Conservation (phyloP, 2,113 vertebrate genomes). For the Ammospiza nelsoni region DNA sequence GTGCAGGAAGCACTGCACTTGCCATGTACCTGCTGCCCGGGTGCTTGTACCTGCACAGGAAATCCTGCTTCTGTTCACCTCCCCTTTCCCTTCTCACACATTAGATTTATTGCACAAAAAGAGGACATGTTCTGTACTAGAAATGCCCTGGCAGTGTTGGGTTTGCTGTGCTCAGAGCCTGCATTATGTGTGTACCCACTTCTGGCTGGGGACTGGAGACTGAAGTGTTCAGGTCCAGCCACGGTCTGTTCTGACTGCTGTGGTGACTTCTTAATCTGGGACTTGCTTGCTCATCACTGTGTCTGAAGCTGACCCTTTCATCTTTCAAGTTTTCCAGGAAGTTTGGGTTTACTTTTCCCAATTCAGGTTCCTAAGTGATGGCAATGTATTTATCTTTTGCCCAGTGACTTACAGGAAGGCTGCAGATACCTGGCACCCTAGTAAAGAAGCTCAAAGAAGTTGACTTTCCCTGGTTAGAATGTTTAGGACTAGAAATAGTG, state of each 20-base stretch:
- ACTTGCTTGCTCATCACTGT: neutral
- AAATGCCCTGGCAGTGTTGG: neutral
- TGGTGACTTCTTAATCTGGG: neutral
- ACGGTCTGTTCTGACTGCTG: neutral
- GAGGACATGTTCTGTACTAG: neutral
- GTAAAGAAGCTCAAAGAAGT: neutral
- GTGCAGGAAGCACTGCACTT: neutral
- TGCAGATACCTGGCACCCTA: neutral
- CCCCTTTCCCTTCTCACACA: neutral
- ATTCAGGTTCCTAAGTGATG: neutral
- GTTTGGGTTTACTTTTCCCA: neutral
- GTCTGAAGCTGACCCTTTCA: neutral
- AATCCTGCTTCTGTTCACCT: neutral
- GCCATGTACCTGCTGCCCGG: fast-evolving
- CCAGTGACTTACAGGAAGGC: neutral
- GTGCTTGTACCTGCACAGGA: neutral
- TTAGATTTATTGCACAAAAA: neutral
- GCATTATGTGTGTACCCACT: neutral
- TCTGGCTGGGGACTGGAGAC: neutral
- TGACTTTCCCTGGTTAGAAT: neutral
- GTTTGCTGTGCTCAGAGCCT: neutral
- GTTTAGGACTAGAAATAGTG: neutral
- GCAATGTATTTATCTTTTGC: neutral
- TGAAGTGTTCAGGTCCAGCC: fast-evolving
- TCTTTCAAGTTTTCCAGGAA: neutral